Percentiles rank a stretch among this genome's conserved stretches.
phyloP scores from a whole-genome alignment of 2,113 vertebrate genomes.

The Andinoacara biseriatus region DNA sequence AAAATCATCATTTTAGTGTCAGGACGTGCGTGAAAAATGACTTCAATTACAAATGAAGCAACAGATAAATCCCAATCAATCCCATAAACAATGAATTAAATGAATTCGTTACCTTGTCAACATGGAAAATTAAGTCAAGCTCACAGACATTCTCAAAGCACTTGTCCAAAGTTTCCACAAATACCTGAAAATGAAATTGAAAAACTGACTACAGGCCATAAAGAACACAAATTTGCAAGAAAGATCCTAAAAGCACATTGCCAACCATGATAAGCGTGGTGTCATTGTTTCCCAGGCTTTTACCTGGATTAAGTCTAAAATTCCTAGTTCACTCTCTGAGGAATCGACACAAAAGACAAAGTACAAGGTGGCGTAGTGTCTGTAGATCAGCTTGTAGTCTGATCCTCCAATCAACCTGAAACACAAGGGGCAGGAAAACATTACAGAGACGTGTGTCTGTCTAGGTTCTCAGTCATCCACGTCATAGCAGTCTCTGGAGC shows the following conservation, averaged over 20 bases:
- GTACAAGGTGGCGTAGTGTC: constrained; percentile 98
- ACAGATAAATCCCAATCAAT: fast-evolving
- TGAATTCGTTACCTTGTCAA: constrained; percentile 91
- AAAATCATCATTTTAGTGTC: too few relatives aligned
- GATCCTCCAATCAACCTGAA: constrained; percentile 96
- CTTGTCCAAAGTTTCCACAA: constrained; percentile 99
- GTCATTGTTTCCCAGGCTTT: background rate
- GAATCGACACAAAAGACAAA: constrained; percentile 99
- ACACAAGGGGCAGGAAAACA: constrained; percentile 33
- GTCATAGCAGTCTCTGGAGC: too few relatives aligned
- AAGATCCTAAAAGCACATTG: background rate
- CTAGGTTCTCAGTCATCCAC: too few relatives aligned
- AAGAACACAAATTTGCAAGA: background rate
- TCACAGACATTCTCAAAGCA: constrained; percentile 99
- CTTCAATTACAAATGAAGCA: background rate
- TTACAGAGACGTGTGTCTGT: background rate
- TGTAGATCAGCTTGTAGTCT: constrained; percentile 98
- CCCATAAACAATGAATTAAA: background rate
- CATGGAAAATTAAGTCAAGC: constrained; percentile 98
- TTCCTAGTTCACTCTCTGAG: constrained; percentile 98
- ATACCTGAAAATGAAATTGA: constrained; percentile 83
- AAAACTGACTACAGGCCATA: background rate
- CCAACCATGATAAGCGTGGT: background rate
- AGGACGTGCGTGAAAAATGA: background rate
- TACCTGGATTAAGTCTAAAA: constrained; percentile 99